Conservation (phyloP, 2,888 invertebrate species). For the Dendrolimus pini region DNA sequence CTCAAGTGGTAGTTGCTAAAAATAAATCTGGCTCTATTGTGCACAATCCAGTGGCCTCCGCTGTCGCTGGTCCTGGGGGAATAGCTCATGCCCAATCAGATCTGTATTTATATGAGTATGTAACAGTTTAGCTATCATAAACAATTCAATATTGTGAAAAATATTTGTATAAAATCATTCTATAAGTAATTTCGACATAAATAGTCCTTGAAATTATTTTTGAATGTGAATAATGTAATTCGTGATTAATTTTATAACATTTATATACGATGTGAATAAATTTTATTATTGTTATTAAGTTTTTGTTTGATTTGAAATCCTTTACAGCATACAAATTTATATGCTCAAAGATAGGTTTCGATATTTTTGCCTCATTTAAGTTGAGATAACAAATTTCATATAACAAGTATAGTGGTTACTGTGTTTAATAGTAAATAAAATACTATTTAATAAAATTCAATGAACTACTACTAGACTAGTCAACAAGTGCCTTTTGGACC, state of each 20-base stretch:
- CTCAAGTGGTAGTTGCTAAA: constrained; percentile 78
- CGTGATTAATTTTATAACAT: background rate
- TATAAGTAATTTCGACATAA: constrained; percentile 54
- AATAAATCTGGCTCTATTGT: constrained; percentile 79
- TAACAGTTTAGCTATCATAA: constrained; percentile 27
- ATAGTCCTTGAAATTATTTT: constrained; percentile 55
- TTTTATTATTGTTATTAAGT: background rate
- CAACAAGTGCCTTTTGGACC: no score
- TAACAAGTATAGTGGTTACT: no score
- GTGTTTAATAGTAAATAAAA: no score
- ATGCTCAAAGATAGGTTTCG: no score
- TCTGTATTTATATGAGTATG: constrained; percentile 74
- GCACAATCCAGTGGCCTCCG: constrained; percentile 82
- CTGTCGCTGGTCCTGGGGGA: constrained; percentile 85
- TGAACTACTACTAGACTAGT: no score
- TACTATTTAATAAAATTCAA: no score
- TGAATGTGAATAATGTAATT: constrained; percentile 11
- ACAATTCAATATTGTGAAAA: constrained; percentile 11
- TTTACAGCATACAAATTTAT: no score
- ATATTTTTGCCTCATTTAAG: no score
- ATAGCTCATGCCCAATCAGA: constrained; percentile 86
- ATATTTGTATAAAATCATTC: constrained; percentile 11
- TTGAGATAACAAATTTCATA: no score
- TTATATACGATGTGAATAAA: background rate
- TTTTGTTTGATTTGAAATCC: background rate